Conservation (phyloP, 2,113 vertebrate species). For the Ceuthmochares aereus region DNA sequence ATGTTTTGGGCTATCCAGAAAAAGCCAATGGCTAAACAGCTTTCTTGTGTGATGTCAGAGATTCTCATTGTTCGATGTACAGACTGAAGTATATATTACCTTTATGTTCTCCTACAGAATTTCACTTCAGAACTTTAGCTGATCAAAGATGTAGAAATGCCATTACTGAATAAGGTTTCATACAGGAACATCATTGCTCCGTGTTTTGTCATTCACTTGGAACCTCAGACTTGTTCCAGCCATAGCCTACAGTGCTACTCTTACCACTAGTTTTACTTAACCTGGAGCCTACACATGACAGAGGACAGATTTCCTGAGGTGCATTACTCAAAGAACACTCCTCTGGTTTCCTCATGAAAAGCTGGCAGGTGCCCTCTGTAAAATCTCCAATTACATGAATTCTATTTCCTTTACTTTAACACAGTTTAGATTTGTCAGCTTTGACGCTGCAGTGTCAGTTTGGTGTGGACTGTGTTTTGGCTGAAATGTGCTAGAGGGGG, state of each 20-base stretch:
- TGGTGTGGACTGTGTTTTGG: conserved; percentile 23
- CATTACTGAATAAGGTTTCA: background rate
- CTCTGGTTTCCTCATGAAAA: background rate
- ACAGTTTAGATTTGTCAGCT: background rate
- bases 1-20: background rate
- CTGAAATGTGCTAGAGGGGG: background rate
- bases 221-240: background rate
- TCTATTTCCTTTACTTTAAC: background rate
- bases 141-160: background rate
- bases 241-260: background rate
- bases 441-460: background rate
- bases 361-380: background rate
- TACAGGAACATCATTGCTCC: background rate
- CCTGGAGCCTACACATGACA: background rate
- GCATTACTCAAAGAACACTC: background rate
- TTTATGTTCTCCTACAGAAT: background rate
- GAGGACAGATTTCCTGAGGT: background rate
- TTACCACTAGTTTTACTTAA: background rate
- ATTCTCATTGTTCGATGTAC: background rate
- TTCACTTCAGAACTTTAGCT: background rate
- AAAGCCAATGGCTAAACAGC: background rate
- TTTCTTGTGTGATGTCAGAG: background rate
- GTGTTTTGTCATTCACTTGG: background rate
- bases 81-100: background rate
- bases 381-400: background rate